Evolutionary conservation across 2,113 vertebrate species (phyloP), one percentile per base, ranked within the genome.

Genomic region (Seriola dumerili): DNA sequence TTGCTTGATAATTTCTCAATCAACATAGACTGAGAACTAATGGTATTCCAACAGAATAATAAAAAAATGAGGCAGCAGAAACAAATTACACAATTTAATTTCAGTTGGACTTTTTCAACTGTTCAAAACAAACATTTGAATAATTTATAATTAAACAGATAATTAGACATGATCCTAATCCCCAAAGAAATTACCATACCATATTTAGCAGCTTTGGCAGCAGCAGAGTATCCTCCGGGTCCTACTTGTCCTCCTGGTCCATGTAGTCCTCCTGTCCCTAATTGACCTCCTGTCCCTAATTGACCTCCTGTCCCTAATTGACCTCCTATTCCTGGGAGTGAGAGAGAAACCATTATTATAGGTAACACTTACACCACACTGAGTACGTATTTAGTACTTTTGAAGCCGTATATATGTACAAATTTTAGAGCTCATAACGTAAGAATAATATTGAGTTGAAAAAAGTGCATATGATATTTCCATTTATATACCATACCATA

Each of bases 121-220:
- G 19, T 52, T 19, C 19, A 52, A 52, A 52, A 52, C 19, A 52
- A 21, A 21, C 7, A 21, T 52, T 21, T 52, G 4, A 14, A 4
- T 48, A 42, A 42, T 42, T 8, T 42, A 42, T 42, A 42, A 10
- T 48, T 48, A 48, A 48, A 48, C 46, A 48, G 8, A 10, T 11
- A 9, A 42, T 11, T 42, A 0, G 10, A 42, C 40, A 42, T 1
- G 40, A 42, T 42, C 9, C 11, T 42, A 42, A 42, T 42, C 40
- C 40, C 40, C 40, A 11, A 8, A 8, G 5, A 48, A 48, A 48
- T 13, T 3, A 16, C 46, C 52, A 55, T 80, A 79, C 83, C 80
- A 71, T 81, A 84, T 84, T 86, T 89, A 63, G 81, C 78, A 81
- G 84, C 84, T 86, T 89, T 88, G 4, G 84, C 77, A 59, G 83